These are phyloP conservation scores for Brachypteracias leptosomus DNA, from an alignment of 2,113 vertebrate species.

Conservation along the genomic window DNA sequence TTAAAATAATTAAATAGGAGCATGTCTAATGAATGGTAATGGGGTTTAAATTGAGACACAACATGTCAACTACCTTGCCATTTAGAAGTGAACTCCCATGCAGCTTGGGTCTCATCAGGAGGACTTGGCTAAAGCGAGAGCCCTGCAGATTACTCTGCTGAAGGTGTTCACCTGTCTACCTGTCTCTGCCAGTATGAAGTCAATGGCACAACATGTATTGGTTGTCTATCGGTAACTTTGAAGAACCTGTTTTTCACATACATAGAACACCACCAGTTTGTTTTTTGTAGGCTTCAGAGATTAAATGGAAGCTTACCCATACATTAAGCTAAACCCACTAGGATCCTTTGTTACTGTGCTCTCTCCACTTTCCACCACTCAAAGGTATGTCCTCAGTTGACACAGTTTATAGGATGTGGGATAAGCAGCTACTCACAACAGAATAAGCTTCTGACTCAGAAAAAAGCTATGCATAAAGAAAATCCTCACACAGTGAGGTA, in stretches of 20 bases:
- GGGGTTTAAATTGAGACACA: conserved; percentile 47
- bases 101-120: background rate
- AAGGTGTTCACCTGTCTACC: background rate
- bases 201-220: background rate
- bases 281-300: background rate
- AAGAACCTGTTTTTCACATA: background rate
- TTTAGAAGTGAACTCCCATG: conserved; percentile 10
- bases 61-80: conserved; percentile 53
- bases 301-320: background rate
- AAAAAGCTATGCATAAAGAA: conserved; percentile 45
- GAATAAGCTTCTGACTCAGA: conserved; percentile 57
- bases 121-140: background rate
- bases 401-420: conserved; percentile 45
- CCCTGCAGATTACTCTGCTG: background rate
- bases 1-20: conserved; percentile 59
- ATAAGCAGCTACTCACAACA: conserved; percentile 24
- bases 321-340: background rate
- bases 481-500: conserved; percentile 43
- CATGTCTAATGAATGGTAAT: conserved; percentile 63
- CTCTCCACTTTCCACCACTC: background rate
- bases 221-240: background rate
- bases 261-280: background rate
- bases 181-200: background rate
- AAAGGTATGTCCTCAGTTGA: conserved; percentile 49
- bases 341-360: background rate